phyloP scores from a whole-genome alignment of 2,113 vertebrate genomes.

The Pterocles orientalis region DNA sequence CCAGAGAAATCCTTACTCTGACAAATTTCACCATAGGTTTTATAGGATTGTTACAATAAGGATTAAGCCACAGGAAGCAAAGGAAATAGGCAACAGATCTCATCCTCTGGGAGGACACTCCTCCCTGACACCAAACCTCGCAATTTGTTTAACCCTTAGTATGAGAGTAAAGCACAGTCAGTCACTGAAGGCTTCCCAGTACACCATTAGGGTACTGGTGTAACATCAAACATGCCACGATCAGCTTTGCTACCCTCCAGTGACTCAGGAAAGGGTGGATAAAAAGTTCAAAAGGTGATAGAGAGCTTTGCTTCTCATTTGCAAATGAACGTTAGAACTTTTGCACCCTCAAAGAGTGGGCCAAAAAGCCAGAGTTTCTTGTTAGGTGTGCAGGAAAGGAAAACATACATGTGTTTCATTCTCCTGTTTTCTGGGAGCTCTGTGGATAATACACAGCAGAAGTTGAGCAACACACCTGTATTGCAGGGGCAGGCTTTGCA shows the following conservation, averaged over 20 bases:
- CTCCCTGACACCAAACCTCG: not conserved
- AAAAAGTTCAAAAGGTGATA: not conserved
- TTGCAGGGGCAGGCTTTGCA: not conserved
- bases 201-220: not conserved
- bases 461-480: not conserved
- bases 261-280: not conserved
- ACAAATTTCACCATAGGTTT: not conserved
- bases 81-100: not conserved
- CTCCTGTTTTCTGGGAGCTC: not conserved
- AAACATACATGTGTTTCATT: not conserved
- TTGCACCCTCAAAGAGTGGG: not conserved
- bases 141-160: not conserved
- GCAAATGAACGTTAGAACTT: not conserved
- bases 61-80: not conserved
- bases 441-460: not conserved
- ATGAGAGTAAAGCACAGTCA: fast-evolving
- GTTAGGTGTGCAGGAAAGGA: not conserved
- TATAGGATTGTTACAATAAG: not conserved
- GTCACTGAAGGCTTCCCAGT: not conserved
- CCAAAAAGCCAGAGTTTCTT: not conserved
- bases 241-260: not conserved
- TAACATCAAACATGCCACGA: fast-evolving
- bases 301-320: not conserved
- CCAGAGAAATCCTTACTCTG: not conserved
- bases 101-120: not conserved